Percentiles rank a stretch among this genome's conserved stretches.
Conservation (phyloP, 2,113 vertebrate genomes). For the Nycticebus coucang region DNA sequence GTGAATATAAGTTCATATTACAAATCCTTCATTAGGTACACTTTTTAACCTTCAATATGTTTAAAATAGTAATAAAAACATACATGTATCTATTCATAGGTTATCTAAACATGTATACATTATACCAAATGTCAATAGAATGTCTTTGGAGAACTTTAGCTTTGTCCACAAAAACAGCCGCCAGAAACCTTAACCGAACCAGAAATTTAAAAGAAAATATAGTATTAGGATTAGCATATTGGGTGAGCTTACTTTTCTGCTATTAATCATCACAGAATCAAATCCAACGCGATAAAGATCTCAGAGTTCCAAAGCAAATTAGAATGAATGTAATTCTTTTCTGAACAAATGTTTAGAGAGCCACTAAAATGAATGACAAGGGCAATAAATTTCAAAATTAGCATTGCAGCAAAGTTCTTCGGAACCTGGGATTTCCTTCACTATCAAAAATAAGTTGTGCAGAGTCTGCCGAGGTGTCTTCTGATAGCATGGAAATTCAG, state of each 20-base stretch:
- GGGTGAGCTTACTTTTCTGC: slow-evolving; percentile 26
- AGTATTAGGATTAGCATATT: neutral
- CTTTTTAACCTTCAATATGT: slow-evolving; percentile 41
- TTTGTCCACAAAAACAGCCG: neutral
- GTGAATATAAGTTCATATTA: neutral
- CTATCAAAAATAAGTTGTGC: neutral
- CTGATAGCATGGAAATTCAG: neutral
- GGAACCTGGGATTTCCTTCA: neutral
- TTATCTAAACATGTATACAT: neutral
- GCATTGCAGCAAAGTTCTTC: neutral
- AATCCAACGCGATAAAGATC: neutral
- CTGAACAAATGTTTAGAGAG: slow-evolving; percentile 29
- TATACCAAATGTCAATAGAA: slow-evolving; percentile 17
- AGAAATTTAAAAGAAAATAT: slow-evolving; percentile 33
- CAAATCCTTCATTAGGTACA: neutral
- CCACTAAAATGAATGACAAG: slow-evolving; percentile 22
- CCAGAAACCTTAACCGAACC: neutral
- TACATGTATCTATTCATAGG: neutral
- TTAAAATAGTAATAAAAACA: slow-evolving; percentile 40
- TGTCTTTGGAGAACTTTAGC: neutral
- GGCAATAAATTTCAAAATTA: slow-evolving; percentile 20
- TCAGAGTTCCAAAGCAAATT: slow-evolving; percentile 24
- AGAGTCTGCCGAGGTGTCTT: neutral
- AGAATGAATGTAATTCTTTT: neutral
- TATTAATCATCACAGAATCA: neutral